Base-by-base conservation (phyloP, 2,113 vertebrate species). In the Ammodytes dubius region DNA sequence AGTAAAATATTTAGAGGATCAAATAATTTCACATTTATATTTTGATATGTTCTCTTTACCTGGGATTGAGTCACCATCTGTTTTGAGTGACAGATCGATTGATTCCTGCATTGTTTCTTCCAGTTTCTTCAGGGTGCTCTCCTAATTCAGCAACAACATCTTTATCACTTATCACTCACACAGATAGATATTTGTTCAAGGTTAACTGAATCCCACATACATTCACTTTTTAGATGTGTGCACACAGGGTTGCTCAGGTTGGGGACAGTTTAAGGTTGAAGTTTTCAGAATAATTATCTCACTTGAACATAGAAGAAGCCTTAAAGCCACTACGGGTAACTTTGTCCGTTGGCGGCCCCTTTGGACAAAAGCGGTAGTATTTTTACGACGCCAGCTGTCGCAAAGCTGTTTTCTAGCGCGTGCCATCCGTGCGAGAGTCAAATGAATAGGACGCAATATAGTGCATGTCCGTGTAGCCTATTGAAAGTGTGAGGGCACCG, bases 11-110 rank as follows among this genome's bases (percentile, higher is more conserved):
- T 47, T 4, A 65, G 15, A 19, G 39, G 17, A 13, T 69, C n/a
- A 14, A 7, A 53, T n/a, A 3, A n/a, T 15, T 17, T 17, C 1
- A 58, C 14, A 40, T 5, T 54, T 35, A 17, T 40, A 11, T 15
- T 79, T 56, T n/a, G 1, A 50, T 2, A 7, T 0, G 3, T 65
- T 40, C 1, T 13, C 7, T 69, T 78, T 73, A 90, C 88, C 88
- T 88, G 83, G 88, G 39, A 90, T 12, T 39, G 68, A 74, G 43
- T 1, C 0, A 4, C 40, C 53, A 46, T 68, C 68, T 6, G 37
- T 77, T 19, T 45, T 42, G 10, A 90, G 72, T 39, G 88, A 82
- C 35, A 74, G 59, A 7, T 86, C 54, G 12, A 71, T 68, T 7
- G 88, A 79, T 47, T 74, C 7, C 54, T 6, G 0, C 74, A 86